Percentiles rank a stretch among this genome's conserved stretches.
Conservation (phyloP, 2,113 vertebrate species). For the Varanus komodoensis region DNA sequence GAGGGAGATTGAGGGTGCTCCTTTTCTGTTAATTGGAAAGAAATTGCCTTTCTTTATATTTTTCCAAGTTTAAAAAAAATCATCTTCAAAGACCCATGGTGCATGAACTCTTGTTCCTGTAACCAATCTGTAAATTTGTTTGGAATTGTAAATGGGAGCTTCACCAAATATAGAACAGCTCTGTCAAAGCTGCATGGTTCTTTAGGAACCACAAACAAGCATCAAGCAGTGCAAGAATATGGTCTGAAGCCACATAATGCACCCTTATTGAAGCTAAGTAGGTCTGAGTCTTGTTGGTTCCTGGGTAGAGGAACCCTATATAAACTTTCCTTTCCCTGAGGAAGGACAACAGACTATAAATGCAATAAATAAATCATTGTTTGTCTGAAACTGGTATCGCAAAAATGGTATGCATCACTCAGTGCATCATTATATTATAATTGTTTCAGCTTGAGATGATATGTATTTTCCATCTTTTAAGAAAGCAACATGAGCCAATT, state of each 20-base stretch:
- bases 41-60: neutral
- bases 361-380: conserved; percentile 13
- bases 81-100: neutral
- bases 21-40: neutral
- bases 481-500: conserved; percentile 75
- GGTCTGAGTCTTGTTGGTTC: neutral
- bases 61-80: neutral
- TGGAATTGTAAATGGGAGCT: neutral
- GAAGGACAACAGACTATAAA: neutral
- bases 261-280: neutral
- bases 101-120: neutral
- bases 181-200: neutral
- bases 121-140: too few species aligned
- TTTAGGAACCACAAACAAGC: neutral
- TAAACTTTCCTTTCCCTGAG: conserved; percentile 37
- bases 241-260: neutral
- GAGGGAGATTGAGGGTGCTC: neutral
- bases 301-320: neutral
- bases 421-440: conserved; percentile 66
- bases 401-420: conserved; percentile 70
- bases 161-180: neutral
- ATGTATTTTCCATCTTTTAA: conserved; percentile 70
- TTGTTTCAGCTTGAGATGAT: conserved; percentile 73
- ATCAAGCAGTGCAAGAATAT: neutral
- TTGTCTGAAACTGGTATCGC: conserved; percentile 48